phyloP scores from a whole-genome alignment of 2,888 invertebrate genomes.

The Petrolisthes manimaculis region DNA sequence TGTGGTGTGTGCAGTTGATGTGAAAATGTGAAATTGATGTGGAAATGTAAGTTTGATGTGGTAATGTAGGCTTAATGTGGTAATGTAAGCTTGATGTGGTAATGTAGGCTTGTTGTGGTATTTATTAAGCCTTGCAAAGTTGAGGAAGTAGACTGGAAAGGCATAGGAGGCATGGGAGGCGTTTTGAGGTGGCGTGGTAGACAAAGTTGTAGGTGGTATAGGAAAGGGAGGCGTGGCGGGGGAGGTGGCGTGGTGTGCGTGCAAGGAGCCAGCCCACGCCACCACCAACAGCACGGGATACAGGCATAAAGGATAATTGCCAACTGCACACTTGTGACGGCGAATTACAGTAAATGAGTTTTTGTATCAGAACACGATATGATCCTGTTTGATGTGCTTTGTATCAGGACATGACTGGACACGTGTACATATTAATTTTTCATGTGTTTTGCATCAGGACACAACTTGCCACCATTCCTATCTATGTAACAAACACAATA shows the following conservation, averaged over 20 bases:
- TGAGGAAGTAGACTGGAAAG: not conserved
- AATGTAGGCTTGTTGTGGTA: not conserved
- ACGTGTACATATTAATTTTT: no score
- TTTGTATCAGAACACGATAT: not conserved
- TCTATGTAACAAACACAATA: no score
- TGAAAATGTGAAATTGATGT: no score
- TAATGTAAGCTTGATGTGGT: no score
- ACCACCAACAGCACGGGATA: not conserved
- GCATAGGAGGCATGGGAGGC: not conserved
- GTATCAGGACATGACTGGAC: no score
- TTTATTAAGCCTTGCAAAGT: no score
- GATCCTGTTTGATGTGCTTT: not conserved
- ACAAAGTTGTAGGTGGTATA: not conserved
- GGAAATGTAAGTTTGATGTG: no score
- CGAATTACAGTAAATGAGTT: not conserved
- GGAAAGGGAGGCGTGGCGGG: not conserved
- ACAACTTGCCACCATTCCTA: no score
- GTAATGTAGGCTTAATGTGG: no score
- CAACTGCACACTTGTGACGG: constrained; percentile 22
- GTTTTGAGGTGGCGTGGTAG: not conserved
- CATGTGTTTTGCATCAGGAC: no score
- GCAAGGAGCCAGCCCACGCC: not conserved
- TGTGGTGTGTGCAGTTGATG: no score
- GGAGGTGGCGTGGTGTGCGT: not conserved
- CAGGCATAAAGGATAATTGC: constrained; percentile 16